Conservation (phyloP, 2,113 vertebrate species). For the Alligator mississippiensis region DNA sequence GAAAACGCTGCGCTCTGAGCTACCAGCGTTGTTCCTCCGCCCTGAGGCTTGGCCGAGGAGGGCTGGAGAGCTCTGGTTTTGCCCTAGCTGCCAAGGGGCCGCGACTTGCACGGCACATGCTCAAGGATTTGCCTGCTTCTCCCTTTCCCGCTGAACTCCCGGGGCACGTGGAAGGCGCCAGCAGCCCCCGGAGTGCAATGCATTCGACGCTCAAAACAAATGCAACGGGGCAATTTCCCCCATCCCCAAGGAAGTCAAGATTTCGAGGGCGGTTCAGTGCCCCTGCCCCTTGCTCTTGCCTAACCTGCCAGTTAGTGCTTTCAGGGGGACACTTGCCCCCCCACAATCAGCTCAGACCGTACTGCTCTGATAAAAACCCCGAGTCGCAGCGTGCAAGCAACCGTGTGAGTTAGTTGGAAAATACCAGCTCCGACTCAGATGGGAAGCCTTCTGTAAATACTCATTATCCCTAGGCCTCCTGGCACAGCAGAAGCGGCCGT, state of each 20-base stretch:
- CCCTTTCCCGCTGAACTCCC: background rate
- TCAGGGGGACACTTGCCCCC: background rate
- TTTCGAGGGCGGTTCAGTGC: too few relatives aligned
- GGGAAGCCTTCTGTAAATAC: background rate
- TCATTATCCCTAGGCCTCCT: background rate
- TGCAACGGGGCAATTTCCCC: too few relatives aligned
- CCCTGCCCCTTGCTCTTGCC: background rate
- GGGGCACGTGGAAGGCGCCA: fast-evolving
- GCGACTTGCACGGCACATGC: background rate
- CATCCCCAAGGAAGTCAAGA: too few relatives aligned
- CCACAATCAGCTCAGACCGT: background rate
- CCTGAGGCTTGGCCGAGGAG: background rate
- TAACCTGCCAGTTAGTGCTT: background rate
- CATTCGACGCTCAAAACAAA: too few relatives aligned
- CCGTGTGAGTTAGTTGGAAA: background rate
- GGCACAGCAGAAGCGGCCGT: background rate
- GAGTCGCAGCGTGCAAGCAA: background rate
- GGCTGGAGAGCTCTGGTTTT: background rate
- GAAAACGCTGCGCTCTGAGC: background rate
- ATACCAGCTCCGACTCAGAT: background rate
- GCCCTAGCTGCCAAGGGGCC: background rate
- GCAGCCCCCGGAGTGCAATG: background rate
- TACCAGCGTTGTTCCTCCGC: background rate
- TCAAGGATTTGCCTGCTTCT: background rate
- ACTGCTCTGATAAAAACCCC: background rate